Conservation (phyloP, 2,797 vertebrate species). For the Rhabdophis nuchalis region DNA sequence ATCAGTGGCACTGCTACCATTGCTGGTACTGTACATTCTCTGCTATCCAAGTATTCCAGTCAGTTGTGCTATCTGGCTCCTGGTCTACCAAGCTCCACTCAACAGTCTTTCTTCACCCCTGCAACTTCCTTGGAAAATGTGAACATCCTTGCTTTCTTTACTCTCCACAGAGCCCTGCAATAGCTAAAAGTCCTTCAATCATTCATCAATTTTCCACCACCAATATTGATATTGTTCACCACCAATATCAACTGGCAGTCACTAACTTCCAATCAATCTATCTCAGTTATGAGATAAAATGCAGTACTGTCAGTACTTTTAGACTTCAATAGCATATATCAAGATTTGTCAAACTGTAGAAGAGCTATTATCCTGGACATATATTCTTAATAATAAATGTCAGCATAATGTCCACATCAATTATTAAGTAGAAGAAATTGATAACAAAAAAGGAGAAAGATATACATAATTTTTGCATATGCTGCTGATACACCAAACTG, state of each 20-base stretch:
- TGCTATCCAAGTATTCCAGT: neutral
- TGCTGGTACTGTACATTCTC: neutral
- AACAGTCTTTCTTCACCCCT: neutral
- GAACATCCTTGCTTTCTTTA: neutral
- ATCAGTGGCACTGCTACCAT: neutral
- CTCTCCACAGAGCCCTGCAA: neutral
- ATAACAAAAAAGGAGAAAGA: neutral
- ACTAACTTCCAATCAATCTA: neutral
- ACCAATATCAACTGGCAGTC: neutral
- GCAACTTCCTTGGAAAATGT: neutral
- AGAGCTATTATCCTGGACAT: neutral
- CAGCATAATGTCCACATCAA: neutral
- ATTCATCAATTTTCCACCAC: neutral
- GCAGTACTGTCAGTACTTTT: neutral
- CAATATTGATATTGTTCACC: neutral
- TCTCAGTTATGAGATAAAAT: neutral
- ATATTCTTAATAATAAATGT: neutral
- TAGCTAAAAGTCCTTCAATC: neutral
- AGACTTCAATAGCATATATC: neutral
- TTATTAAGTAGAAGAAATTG: neutral
- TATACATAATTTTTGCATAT: neutral
- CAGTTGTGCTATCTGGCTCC: neutral
- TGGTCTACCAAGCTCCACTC: neutral
- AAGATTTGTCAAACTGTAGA: neutral
- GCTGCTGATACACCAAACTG: neutral